These are phyloP conservation scores for Chloebia gouldiae DNA, from an alignment of 2,113 vertebrate genomes.

Conservation along the genomic window DNA sequence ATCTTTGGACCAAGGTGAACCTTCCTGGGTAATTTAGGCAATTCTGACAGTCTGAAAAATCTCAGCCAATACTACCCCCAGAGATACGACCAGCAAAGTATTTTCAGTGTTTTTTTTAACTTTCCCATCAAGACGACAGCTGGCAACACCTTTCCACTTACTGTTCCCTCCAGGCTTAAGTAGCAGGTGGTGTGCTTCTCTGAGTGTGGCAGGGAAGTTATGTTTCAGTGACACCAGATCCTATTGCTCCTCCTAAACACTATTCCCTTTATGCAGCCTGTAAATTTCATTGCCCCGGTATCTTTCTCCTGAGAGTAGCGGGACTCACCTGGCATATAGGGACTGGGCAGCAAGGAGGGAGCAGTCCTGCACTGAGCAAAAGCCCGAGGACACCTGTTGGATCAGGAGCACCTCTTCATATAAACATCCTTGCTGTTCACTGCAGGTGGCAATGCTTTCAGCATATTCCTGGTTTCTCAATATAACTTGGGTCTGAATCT, in stretches of 20 bases:
- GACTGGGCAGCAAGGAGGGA: neutral
- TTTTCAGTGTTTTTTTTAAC: neutral
- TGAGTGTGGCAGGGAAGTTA: neutral
- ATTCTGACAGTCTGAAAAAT: neutral
- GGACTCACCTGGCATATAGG: neutral
- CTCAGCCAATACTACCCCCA: neutral
- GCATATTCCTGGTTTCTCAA: neutral
- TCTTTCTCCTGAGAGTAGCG: neutral
- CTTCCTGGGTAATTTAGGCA: neutral
- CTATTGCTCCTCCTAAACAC: neutral
- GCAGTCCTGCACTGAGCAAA: neutral
- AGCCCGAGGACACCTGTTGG: neutral
- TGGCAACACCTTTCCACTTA: neutral
- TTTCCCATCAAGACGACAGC: neutral
- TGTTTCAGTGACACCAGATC: neutral
- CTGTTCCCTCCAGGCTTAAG: neutral
- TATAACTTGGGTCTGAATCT: neutral
- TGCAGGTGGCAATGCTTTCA: neutral
- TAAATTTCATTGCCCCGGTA: neutral
- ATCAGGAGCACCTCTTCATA: neutral
- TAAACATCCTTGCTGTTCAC: neutral
- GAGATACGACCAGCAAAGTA: neutral
- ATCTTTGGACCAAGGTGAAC: neutral
- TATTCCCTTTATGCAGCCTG: neutral
- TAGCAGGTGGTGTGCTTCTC: neutral